Percentiles rank a stretch among this genome's conserved stretches.
phyloP scores from a whole-genome alignment of 2,797 vertebrate genomes.

The Sebastiscus tertius region DNA sequence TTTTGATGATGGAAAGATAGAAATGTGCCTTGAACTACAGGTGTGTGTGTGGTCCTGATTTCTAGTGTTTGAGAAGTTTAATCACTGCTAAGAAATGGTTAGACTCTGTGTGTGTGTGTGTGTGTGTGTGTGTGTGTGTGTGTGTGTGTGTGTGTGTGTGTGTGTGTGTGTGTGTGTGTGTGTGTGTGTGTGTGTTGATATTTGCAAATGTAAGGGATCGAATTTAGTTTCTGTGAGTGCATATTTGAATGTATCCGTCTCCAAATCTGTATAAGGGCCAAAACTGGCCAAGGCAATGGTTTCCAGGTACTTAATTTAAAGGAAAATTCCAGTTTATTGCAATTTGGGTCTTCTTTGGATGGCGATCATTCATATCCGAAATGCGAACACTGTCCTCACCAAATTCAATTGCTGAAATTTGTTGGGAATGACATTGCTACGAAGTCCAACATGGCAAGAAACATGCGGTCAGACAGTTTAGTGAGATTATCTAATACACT shows the following conservation, averaged over 20 bases:
- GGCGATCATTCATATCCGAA: neutral
- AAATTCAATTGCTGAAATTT: neutral
- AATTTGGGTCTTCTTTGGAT: neutral
- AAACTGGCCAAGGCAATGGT: neutral
- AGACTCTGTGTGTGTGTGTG: neutral
- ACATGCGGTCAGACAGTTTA: neutral
- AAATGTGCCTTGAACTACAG: neutral
- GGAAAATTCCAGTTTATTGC: neutral
- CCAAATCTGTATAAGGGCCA: slow-evolving; percentile 9
- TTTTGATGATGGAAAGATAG: neutral
- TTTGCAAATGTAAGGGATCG: slow-evolving; percentile 2
- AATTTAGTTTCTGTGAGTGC: neutral
- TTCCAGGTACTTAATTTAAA: neutral
- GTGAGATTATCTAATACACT: neutral
- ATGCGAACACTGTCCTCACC: neutral
- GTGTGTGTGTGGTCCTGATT: neutral
- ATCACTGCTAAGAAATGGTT: neutral
- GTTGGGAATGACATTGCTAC: neutral
- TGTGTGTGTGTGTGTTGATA: neutral
- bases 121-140: neutral
- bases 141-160: neutral
- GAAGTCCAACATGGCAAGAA: neutral
- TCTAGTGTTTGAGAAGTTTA: neutral
- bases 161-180: neutral
- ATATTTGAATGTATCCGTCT: slow-evolving; percentile 12